Evolutionary conservation across 37 sponge, comb jelly and placozoan species (phyloP).

Genomic region (Mnemiopsis leidyi): DNA sequence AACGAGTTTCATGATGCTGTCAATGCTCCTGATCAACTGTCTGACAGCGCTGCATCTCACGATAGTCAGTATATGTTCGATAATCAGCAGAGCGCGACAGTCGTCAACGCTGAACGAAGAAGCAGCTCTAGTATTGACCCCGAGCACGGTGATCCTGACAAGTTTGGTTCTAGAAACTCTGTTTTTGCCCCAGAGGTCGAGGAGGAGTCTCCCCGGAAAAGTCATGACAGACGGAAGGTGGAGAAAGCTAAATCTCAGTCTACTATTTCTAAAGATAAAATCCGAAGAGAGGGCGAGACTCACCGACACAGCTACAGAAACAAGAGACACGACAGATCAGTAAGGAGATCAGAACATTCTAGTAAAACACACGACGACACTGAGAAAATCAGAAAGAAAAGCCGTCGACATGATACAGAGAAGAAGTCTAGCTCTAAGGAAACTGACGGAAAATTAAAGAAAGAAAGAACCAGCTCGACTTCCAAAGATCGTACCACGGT

Average conservation of each 20-base stretch:
- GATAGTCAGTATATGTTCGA: slow-evolving; percentile 37
- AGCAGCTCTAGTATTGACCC: neutral
- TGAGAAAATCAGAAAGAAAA: neutral
- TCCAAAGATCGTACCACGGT: neutral
- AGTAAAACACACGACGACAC: neutral
- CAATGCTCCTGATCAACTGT: neutral
- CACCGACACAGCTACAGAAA: neutral
- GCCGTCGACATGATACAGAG: neutral
- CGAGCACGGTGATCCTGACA: neutral
- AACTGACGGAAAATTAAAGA: neutral
- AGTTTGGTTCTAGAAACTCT: neutral
- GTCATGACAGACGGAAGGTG: neutral
- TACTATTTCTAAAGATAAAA: neutral
- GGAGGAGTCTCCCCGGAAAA: neutral
- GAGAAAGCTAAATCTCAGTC: neutral
- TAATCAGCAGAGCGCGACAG: neutral
- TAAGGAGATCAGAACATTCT: neutral
- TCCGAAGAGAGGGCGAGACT: neutral
- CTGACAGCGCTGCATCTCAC: slow-evolving; percentile 21
- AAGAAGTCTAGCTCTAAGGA: neutral
- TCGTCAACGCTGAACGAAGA: neutral
- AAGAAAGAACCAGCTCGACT: neutral
- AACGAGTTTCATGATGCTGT: neutral
- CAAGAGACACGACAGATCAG: neutral
- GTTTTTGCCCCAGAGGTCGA: neutral